phyloP scores from a whole-genome alignment of 2,113 vertebrate species.

The Nibea coibor region DNA sequence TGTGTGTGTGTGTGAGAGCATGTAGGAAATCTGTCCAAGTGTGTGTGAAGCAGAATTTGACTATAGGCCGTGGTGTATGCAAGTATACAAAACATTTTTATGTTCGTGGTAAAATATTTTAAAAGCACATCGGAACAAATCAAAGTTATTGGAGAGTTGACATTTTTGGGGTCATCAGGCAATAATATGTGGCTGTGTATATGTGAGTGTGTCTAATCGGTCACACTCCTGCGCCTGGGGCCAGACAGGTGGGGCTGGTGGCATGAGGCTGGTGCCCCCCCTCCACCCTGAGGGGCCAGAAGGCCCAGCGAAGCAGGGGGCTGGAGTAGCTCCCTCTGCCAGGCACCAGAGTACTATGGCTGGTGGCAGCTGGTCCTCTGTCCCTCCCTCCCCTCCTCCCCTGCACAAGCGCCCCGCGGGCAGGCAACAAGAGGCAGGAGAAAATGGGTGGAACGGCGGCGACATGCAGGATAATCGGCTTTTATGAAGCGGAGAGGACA shows the following conservation, averaged over 20 bases:
- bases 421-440: slow-evolving; percentile 87
- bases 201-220: slow-evolving; percentile 73
- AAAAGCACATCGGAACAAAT: background rate
- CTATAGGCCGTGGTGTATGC: background rate
- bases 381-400: slow-evolving; percentile 67
- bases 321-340: slow-evolving; percentile 82
- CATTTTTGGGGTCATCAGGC: slow-evolving; percentile 46
- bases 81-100: slow-evolving; percentile 1
- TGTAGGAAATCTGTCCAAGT: slow-evolving; percentile 13
- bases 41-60: slow-evolving; percentile 18
- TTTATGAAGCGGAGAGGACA: slow-evolving; percentile 84
- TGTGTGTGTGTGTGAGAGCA: slow-evolving; percentile 5
- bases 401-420: slow-evolving; percentile 76
- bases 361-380: slow-evolving; percentile 86
- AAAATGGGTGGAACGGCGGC: slow-evolving; percentile 73
- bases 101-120: slow-evolving; percentile 11
- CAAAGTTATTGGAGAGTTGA: slow-evolving; percentile 18
- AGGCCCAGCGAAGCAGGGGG: slow-evolving; percentile 84
- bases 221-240: slow-evolving; percentile 72
- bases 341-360: slow-evolving; percentile 78
- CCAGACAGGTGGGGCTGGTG: slow-evolving; percentile 86
- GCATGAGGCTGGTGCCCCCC: slow-evolving; percentile 76
- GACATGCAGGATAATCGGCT: slow-evolving; percentile 85
- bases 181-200: slow-evolving; percentile 42
- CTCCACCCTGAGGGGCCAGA: slow-evolving; percentile 83